phyloP scores from a whole-genome alignment of 2,113 vertebrate genomes.

The Salminus brasiliensis region DNA sequence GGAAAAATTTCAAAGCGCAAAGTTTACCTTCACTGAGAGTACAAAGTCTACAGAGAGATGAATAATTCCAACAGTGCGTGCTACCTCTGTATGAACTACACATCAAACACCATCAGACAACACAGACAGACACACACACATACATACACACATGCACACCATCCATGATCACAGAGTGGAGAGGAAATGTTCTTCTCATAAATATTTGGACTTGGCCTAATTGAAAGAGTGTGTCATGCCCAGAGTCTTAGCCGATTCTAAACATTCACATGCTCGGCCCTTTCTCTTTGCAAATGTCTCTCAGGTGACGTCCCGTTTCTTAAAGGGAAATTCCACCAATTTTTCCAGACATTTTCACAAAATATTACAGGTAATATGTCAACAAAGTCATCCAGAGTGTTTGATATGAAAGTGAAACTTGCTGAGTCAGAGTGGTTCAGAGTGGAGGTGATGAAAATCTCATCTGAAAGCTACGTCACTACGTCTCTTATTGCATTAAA shows the following conservation, averaged over 20 bases:
- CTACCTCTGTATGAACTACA: background rate
- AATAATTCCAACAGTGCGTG: background rate
- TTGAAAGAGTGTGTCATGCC: conserved; percentile 72
- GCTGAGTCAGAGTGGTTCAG: too few relatives aligned
- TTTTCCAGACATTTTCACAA: too few relatives aligned
- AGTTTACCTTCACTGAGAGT: background rate
- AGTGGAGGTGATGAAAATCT: too few relatives aligned
- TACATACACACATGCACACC: conserved; percentile 33
- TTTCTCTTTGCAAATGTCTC: conserved; percentile 63
- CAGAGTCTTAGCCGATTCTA: conserved; percentile 64
- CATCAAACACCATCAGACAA: conserved; percentile 12
- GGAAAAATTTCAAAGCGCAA: background rate
- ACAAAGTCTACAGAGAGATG: background rate
- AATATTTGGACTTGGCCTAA: conserved; percentile 77
- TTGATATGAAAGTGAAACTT: too few relatives aligned
- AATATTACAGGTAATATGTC: too few relatives aligned
- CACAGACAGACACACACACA: conserved; percentile 21
- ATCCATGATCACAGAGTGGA: conserved; percentile 49
- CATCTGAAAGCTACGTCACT: too few relatives aligned
- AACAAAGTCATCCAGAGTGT: too few relatives aligned
- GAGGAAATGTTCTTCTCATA: conserved; percentile 77
- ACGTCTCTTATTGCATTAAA: too few relatives aligned
- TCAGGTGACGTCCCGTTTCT: conserved; percentile 57
- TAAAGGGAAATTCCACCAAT: too few relatives aligned
- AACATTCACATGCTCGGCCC: conserved; percentile 63